These are phyloP conservation scores for Tetranychus truncatus DNA, from an alignment of 2,888 invertebrate species.

Conservation along the genomic window DNA sequence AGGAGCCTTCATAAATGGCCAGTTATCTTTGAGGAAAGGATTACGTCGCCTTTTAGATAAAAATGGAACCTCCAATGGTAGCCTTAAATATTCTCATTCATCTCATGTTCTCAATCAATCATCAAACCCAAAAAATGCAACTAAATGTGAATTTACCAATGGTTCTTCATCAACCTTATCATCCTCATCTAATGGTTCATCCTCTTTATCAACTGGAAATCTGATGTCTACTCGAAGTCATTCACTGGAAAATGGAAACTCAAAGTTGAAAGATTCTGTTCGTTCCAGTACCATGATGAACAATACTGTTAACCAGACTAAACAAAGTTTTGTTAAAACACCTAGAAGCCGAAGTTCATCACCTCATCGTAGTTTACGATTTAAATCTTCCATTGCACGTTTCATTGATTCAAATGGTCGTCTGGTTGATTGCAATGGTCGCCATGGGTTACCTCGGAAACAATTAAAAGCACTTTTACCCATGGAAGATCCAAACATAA, in stretches of 20 bases:
- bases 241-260: not conserved
- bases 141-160: not conserved
- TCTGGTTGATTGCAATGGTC: not conserved
- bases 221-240: not conserved
- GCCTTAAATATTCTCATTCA: not conserved
- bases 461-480: not conserved
- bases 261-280: not conserved
- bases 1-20: not conserved
- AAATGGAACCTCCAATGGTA: not conserved
- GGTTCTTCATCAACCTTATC: not conserved
- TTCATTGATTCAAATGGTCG: not conserved
- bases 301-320: not conserved
- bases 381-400: not conserved
- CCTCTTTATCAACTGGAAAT: not conserved
- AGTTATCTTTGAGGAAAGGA: not conserved
- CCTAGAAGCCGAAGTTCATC: constrained; percentile 12
- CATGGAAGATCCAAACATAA: not conserved
- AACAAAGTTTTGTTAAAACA: not conserved
- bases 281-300: not conserved
- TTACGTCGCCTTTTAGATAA: not conserved
- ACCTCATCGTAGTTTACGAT: constrained; percentile 2
- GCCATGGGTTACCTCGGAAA: constrained; percentile 3
- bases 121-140: not conserved
- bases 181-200: not conserved
- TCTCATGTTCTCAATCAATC: not conserved